Evolutionary conservation across 2,797 vertebrate genomes (phyloP).

Genomic region (Pygocentrus nattereri): DNA sequence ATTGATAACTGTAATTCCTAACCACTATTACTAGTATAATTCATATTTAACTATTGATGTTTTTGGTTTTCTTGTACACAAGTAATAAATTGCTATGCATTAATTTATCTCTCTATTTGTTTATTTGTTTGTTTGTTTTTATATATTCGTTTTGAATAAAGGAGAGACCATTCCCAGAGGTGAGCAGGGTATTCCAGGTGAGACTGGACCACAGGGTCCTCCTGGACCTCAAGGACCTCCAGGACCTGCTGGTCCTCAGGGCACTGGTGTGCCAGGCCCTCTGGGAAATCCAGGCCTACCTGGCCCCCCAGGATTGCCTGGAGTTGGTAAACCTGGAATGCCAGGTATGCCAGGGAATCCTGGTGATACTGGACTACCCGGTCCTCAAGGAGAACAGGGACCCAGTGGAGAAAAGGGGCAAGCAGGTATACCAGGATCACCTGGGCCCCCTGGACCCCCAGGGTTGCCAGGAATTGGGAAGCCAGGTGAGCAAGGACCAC

Average conservation of each 20-base stretch:
- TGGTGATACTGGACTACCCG: conserved; percentile 87
- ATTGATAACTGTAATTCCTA: too few relatives aligned
- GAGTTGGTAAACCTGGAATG: conserved; percentile 91
- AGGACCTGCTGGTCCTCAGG: conserved; percentile 83
- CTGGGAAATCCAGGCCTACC: conserved; percentile 87
- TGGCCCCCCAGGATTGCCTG: conserved; percentile 87
- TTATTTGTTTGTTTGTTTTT: neutral
- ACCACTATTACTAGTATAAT: conserved; percentile 1
- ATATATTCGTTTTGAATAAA: conserved; percentile 47
- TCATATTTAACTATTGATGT: neutral
- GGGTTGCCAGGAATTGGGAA: conserved; percentile 93
- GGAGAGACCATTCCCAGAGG: conserved; percentile 79
- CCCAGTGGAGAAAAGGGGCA: conserved; percentile 86
- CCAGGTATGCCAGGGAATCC: conserved; percentile 93
- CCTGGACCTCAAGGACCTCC: conserved; percentile 85
- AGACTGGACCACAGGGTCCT: conserved; percentile 75
- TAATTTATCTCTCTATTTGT: too few relatives aligned
- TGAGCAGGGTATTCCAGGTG: conserved; percentile 78
- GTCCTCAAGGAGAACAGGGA: conserved; percentile 90
- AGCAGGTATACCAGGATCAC: conserved; percentile 87
- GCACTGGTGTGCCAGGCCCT: conserved; percentile 87
- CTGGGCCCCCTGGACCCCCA: conserved; percentile 88
- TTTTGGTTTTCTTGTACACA: neutral
- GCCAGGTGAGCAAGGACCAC: conserved; percentile 90
- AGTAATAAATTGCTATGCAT: too few relatives aligned